A percentile compares a stretch with the other conserved stretches of the same genome.
phyloP scores from a whole-genome alignment of 2,888 invertebrate genomes.

The Dasysyrphus tricinctus region DNA sequence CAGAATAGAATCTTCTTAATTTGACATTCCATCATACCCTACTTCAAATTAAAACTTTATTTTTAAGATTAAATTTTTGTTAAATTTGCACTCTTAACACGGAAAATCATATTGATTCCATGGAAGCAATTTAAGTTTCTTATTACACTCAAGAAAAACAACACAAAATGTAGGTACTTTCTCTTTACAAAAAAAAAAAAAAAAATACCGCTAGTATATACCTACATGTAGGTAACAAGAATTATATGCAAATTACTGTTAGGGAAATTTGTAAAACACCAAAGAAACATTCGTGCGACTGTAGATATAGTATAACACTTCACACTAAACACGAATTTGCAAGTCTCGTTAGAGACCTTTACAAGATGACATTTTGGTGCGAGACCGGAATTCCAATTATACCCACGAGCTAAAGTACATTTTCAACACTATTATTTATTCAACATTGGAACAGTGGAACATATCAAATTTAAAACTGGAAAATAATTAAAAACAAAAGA shows the following conservation, averaged over 20 bases:
- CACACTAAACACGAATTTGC: constrained; percentile 48
- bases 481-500: too few species aligned
- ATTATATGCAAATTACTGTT: constrained; percentile 65
- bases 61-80: neutral
- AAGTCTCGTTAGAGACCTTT: constrained; percentile 63
- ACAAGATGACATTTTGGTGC: constrained; percentile 66
- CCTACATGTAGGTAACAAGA: neutral
- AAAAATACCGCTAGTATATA: neutral
- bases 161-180: constrained; percentile 18
- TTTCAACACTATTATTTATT: constrained; percentile 56
- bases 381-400: constrained; percentile 72
- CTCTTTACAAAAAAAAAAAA: neutral
- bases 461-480: neutral
- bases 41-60: too few species aligned
- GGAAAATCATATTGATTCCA: constrained; percentile 14
- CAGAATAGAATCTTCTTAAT: too few species aligned
- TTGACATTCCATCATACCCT: too few species aligned
- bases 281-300: constrained; percentile 46
- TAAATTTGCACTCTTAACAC: neutral
- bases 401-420: constrained; percentile 57
- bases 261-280: constrained; percentile 46
- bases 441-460: constrained; percentile 1
- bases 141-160: neutral
- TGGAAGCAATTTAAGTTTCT: constrained; percentile 8
- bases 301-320: neutral